These are phyloP conservation scores for Scortum barcoo DNA, from an alignment of 2,113 vertebrate genomes.

Conservation along the genomic window DNA sequence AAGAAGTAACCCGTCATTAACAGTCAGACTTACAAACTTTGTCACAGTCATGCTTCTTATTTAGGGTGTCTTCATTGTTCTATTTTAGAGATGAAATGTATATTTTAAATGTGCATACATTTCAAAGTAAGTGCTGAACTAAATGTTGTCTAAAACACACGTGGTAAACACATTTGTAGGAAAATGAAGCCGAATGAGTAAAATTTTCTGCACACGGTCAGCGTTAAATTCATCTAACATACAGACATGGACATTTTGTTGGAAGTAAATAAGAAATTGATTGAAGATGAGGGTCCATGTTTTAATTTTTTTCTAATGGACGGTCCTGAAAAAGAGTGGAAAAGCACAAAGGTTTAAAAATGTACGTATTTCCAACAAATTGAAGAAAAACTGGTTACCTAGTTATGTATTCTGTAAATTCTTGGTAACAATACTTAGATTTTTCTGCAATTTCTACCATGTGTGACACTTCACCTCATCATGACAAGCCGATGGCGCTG, in stretches of 20 bases:
- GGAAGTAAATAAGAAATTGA: neutral
- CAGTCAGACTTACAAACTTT: neutral
- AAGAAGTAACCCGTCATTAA: conserved; percentile 14
- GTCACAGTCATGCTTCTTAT: neutral
- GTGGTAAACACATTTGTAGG: neutral
- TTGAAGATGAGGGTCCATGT: neutral
- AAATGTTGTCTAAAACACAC: neutral
- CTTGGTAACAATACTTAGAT: neutral
- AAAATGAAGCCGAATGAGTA: neutral
- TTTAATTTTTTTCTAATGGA: neutral
- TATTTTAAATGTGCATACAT: neutral
- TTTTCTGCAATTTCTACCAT: neutral
- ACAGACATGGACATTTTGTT: neutral
- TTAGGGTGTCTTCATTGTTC: neutral
- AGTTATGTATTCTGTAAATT: neutral
- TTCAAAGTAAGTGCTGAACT: neutral
- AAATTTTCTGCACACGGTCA: neutral
- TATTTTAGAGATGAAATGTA: neutral
- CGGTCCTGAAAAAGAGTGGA: neutral
- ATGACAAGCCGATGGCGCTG: neutral
- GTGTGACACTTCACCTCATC: conserved; percentile 8
- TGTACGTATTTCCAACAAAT: neutral
- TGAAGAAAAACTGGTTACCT: neutral
- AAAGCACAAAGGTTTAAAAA: neutral
- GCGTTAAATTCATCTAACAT: neutral